Base-by-base conservation (phyloP, 1,140 invertebrate genomes). In the Orius insidiosus region DNA sequence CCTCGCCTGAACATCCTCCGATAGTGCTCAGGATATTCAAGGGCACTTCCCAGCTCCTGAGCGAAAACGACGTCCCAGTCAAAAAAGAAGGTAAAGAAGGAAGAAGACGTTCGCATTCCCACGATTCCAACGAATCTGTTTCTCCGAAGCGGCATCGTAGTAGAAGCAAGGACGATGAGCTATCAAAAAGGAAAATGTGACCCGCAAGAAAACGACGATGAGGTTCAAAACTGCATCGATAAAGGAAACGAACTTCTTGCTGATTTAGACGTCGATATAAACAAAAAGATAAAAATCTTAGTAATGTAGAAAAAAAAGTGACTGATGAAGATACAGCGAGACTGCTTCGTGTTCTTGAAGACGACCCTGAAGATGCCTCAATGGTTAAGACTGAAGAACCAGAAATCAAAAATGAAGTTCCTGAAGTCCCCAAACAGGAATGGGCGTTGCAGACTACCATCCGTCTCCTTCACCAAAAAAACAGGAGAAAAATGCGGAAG, bases 11-110 rank as follows among this genome's bases (percentile, higher is more conserved):
- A 6, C 73, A 75, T 58, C 72, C 74, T n/a, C 74, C 74, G 18
- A 78, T 78, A 45, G 74, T 76, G 31, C 58, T 78, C 48, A 60
- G 74, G 59, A 78, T 78, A 63, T 74, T 73, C 50, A 72, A 74
- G 52, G 72, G 72, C 5, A 76, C 74, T 43, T 70, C 53, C 55
- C 63, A 42, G 53, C 58, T 45, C 49, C 41, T 46, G 50, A 18
- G 24, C 6, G 47, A 13, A 59, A 50, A 51, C 16, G 48, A 51
- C 32, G 41, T 35, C 18, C n/a, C 61, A 51, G 59, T 69, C 40
- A 68, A 51, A 63, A 62, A 44, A 42, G 48, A n/a, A n/a, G n/a
- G n/a, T n/a, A n/a, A n/a, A n/a, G n/a, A 48, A 34, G 33, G 38
- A 7, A 13, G 39, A 19, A 45, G 48, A 14, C 50, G 50, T 11